Evolutionary conservation across 2,888 invertebrate species (phyloP), one percentile per base, ranked within the genome.

Genomic region (Sipha maydis): DNA sequence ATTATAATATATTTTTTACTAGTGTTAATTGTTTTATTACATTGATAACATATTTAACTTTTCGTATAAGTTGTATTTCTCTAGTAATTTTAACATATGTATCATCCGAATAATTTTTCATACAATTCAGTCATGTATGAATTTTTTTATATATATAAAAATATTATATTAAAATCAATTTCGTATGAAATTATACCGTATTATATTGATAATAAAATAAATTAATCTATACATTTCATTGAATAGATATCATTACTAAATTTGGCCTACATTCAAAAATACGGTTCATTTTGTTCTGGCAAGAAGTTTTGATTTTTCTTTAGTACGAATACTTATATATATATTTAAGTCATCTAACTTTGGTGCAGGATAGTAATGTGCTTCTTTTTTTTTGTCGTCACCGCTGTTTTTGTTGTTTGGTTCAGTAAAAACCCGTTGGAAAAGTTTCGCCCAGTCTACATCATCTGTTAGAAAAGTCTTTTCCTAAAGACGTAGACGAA

Each of bases 391-490:
- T 76, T 83, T 61, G 75, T 61, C n/a, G 3, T 28, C 38, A 38
- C 28, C 38, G 28, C 38, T 75, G 56, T 84, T 83, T 83, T 84
- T 84, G 21, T 84, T 84, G 41, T 61, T 76, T 61, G 1, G 61
- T 84, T 84, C 76, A 14, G 38, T 67, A 76, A 54, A 38, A 84
- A 76, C 61, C 76, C 38, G 84, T 67, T 67, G 61, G 28, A 75
- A 75, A 84, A 67, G 84, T 76, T 84, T 84, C 21, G 8, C 14
- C 38, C 21, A 41, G 21, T 41, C 34, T n/a, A 83, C 61, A 19
- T 67, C 41, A 76, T 84, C 41, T 28, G 34, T 76, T 67, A 25
- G 8, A 76, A 84, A 84, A 84, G 21, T 76, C 61, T 76, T 41
- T 21, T 28, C n/a, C 76, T 41, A 28, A 14, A 41, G 61, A 31